Evolutionary conservation across 2,888 invertebrate species (phyloP).

Genomic region (Seira musarum): DNA sequence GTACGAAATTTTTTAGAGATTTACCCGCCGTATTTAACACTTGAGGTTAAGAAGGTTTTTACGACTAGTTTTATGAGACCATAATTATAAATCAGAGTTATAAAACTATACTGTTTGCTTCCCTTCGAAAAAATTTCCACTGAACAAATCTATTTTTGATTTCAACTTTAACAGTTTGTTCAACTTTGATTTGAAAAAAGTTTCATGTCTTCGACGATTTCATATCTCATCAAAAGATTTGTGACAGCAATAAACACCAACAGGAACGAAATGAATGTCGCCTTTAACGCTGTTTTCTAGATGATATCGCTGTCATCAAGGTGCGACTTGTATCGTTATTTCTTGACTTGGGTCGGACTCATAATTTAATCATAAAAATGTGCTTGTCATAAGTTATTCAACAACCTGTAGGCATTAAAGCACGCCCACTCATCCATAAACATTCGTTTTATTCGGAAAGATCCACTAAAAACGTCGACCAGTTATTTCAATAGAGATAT

Average conservation of each 20-base stretch:
- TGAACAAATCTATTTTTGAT: neutral
- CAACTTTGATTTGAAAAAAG: neutral
- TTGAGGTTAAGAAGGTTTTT: too few species aligned
- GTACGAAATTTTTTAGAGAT: too few species aligned
- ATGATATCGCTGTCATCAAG: constrained; percentile 20
- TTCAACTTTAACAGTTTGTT: neutral
- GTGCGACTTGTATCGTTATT: constrained; percentile 23
- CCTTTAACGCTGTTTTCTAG: constrained; percentile 24
- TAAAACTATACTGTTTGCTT: too few species aligned
- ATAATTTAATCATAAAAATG: constrained; percentile 27
- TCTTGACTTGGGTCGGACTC: neutral
- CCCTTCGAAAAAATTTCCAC: too few species aligned
- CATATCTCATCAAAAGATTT: neutral
- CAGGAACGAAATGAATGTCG: constrained; percentile 6
- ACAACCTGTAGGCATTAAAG: constrained; percentile 17
- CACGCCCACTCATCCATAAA: neutral
- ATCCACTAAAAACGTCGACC: too few species aligned
- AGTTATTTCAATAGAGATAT: too few species aligned
- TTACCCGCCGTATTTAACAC: too few species aligned
- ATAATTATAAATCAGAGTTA: too few species aligned
- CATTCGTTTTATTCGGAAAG: too few species aligned
- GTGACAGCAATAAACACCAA: constrained; percentile 16
- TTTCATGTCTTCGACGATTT: too few species aligned
- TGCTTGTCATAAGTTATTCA: constrained; percentile 9
- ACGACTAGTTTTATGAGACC: too few species aligned